Conservation (phyloP, 2,113 vertebrate species). For the human region GRCh38 chr1:181674501-181675000, state of each 20-base stretch:
- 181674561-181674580: not conserved
- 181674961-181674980: conserved; percentile 76
- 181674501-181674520: conserved; percentile 12
- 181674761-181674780: not conserved
- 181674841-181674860: accelerated
- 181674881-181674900: not conserved
- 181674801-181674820: no score
- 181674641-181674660: not conserved
- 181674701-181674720: not conserved
- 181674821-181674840: not conserved
- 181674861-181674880: accelerated
- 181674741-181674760: not conserved
- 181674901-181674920: no score
- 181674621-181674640: not conserved
- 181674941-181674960: conserved; percentile 60
- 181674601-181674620: no score
- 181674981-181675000: conserved; percentile 81
- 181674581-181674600: not conserved
- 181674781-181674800: not conserved
- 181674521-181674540: not conserved
- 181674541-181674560: not conserved
- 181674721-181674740: no score
- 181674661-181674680: not conserved
- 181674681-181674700: not conserved
- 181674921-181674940: not conserved